Percentiles rank a stretch among this genome's conserved stretches.
These are phyloP conservation scores for Tetragonula clypearis DNA, from an alignment of 1,140 invertebrate species.

Conservation along the genomic window DNA sequence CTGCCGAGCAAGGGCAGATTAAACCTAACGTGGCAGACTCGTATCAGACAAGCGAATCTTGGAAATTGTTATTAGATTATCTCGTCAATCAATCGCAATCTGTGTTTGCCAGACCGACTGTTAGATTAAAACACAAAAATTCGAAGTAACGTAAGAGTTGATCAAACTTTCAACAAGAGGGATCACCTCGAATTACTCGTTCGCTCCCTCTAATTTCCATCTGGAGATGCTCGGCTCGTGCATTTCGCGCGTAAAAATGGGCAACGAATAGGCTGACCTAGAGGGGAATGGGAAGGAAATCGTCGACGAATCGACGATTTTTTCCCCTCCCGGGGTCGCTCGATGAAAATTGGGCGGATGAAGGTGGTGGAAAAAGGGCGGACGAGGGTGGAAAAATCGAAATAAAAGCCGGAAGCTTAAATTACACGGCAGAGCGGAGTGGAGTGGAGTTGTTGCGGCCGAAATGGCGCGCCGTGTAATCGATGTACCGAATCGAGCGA, in stretches of 20 bases:
- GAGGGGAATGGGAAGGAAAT: background rate
- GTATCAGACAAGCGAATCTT: no score
- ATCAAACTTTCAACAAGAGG: background rate
- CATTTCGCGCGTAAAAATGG: no score
- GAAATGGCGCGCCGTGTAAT: constrained; percentile 38
- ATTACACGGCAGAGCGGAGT: constrained; percentile 19
- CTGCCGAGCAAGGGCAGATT: no score
- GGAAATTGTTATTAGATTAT: no score
- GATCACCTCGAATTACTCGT: background rate
- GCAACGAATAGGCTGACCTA: background rate
- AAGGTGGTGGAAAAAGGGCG: background rate
- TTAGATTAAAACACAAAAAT: no score
- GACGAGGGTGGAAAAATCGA: constrained; percentile 1
- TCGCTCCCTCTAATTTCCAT: background rate
- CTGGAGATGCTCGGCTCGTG: background rate
- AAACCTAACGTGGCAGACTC: no score
- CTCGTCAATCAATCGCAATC: no score
- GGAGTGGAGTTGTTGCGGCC: constrained; percentile 9
- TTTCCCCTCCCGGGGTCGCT: background rate
- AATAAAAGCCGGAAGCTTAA: constrained; percentile 35
- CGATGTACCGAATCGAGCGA: constrained; percentile 22
- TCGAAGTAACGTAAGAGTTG: no score
- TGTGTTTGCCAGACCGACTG: no score
- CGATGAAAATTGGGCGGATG: background rate
- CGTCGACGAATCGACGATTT: background rate